Evolutionary conservation across 2,113 vertebrate species (phyloP).

Genomic region (Cebidichthys violaceus): DNA sequence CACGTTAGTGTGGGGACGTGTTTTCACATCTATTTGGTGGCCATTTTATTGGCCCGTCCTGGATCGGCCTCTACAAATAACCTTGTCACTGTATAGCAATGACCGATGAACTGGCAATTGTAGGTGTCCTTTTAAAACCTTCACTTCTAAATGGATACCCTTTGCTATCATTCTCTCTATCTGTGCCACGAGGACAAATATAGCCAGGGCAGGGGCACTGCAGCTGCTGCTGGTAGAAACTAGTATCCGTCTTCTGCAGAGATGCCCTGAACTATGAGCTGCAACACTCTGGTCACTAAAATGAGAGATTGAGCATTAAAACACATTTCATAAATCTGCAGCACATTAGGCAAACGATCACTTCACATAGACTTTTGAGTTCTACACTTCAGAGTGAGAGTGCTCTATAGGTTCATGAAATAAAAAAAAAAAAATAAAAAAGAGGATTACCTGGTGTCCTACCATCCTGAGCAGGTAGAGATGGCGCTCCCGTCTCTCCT

Average conservation of each 20-base stretch:
- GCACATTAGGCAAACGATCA: not conserved
- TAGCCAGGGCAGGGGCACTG: slow-evolving; percentile 54
- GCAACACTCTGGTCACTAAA: slow-evolving; percentile 3
- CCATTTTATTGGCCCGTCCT: slow-evolving; percentile 52
- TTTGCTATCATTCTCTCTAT: slow-evolving; percentile 64
- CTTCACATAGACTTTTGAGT: slow-evolving; percentile 7
- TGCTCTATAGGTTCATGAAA: not conserved
- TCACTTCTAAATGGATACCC: slow-evolving; percentile 68
- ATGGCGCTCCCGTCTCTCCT: slow-evolving; percentile 89
- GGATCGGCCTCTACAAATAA: slow-evolving; percentile 59
- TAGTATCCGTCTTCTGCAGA: slow-evolving; percentile 30
- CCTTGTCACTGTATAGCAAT: slow-evolving; percentile 65
- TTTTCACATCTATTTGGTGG: slow-evolving; percentile 29
- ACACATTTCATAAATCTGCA: not conserved
- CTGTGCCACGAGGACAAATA: slow-evolving; percentile 75
- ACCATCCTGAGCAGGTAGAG: slow-evolving; percentile 92
- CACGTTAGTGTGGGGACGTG: slow-evolving; percentile 3
- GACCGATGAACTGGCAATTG: slow-evolving; percentile 67
- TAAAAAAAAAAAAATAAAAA: not conserved
- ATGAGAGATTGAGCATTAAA: not conserved
- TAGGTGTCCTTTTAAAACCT: slow-evolving; percentile 71
- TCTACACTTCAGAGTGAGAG: not conserved
- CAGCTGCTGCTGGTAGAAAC: slow-evolving; percentile 55
- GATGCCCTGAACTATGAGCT: slow-evolving; percentile 17
- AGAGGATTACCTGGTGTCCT: slow-evolving; percentile 66